Base-by-base conservation (phyloP, 2,797 vertebrate genomes). In the Acridotheres tristis region DNA sequence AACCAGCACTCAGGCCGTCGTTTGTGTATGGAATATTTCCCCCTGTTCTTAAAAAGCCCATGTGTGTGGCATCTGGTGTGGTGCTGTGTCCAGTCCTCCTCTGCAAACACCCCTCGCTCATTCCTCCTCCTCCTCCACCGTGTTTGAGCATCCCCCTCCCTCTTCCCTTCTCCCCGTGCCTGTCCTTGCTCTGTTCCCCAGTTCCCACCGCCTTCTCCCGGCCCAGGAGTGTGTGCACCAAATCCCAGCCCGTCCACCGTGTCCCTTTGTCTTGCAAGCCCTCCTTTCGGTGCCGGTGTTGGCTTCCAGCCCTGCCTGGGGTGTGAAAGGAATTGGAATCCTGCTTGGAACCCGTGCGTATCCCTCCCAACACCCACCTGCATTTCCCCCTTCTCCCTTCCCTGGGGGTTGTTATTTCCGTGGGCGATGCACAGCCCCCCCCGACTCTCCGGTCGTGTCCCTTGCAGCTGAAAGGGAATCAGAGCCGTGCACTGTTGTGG, bases 11-110 rank as follows among this genome's bases (percentile, higher is more conserved):
- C 87, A 13, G 91, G 69, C 91, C 4, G 13, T 68, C 21, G 0
- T 65, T 74, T 93, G 94, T 18, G 26, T 89, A 36, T 50, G 74
- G 57, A 93, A 87, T 92, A 93, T 95, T 93, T 85, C 73, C 89
- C 86, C 47, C 18, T 50, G 78, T 85, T 79, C 57, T 26, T 40
- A 8, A 69, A 13, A 27, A 36, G 32, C 87, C 72, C 73, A 27
- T 5, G 29, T 85, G 71, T 57, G 50, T 89, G 55, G 48, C 71
- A 77, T 90, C 76, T 95, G 75, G 27, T 81, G 79, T 40, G 88
- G 71, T 58, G 78, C 79, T 18, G 51, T 73, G 67, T 85, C 83
- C 73, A n/a, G 2, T 88, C 83, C 61, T 90, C 73, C 78, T 80
- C 61, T 3, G 0, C 2, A 40, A 40, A 40, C 40, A 16, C 40